A percentile compares a stretch with the other conserved stretches of the same genome.
Evolutionary conservation across 2,888 invertebrate species (phyloP).

Genomic region (Machimus rusticus): DNA sequence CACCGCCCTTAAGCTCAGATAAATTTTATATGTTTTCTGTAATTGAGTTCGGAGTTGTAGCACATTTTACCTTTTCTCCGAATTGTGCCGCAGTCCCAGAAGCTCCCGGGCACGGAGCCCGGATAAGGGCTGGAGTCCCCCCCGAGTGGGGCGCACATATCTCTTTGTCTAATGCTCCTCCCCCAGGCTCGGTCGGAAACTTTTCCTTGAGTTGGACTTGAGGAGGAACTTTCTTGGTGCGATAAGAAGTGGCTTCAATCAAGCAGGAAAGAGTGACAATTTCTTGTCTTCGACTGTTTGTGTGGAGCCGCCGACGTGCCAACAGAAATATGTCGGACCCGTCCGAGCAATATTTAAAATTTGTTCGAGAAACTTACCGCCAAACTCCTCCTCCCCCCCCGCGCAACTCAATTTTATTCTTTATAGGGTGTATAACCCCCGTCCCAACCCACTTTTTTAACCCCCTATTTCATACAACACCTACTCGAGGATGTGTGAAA

Average conservation of each 20-base stretch:
- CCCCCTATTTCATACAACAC: neutral
- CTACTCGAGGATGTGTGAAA: conserved; percentile 26
- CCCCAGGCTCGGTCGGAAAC: neutral
- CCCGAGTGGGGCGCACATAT: neutral
- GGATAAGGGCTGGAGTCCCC: neutral
- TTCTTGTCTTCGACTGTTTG: conserved; percentile 4
- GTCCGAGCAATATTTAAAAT: conserved; percentile 3
- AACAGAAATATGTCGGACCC: neutral
- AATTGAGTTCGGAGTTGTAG: conserved; percentile 22
- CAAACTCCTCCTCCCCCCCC: neutral
- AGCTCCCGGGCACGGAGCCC: neutral
- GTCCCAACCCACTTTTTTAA: neutral
- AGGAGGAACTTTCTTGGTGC: neutral
- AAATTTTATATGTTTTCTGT: conserved; percentile 17
- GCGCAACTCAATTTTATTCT: conserved; percentile 26
- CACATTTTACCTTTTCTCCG: conserved; percentile 3
- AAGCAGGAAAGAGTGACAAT: neutral
- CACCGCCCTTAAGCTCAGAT: neutral
- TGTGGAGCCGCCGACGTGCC: neutral
- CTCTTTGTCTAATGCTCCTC: conserved; percentile 8
- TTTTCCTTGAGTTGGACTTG: neutral
- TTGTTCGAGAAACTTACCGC: conserved; percentile 5
- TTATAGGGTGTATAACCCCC: neutral
- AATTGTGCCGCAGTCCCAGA: neutral
- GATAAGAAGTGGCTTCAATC: conserved; percentile 21